Evolutionary conservation across 2,888 invertebrate genomes (phyloP).

Genomic region (Sinhomidia bicolor): DNA sequence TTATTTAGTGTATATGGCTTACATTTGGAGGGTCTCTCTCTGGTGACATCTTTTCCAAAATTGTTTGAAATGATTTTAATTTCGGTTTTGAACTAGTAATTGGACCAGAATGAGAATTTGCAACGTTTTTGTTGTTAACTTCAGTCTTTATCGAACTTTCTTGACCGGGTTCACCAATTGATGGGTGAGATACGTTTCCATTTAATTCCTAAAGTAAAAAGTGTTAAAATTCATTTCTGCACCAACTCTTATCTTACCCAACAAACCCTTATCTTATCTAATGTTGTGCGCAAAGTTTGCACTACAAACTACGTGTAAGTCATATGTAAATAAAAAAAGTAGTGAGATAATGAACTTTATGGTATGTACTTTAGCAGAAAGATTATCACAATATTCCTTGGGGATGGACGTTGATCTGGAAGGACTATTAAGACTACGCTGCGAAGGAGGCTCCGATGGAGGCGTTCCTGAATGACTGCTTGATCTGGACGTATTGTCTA

Average conservation of each 20-base stretch:
- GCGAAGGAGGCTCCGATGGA: constrained; percentile 76
- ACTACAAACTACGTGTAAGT: too few species aligned
- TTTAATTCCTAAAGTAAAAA: constrained; percentile 82
- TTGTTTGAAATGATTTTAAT: constrained; percentile 86
- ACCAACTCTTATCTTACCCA: too few species aligned
- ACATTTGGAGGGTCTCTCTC: constrained; percentile 83
- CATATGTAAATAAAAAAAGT: too few species aligned
- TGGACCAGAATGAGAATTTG: constrained; percentile 67
- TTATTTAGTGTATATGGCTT: too few species aligned
- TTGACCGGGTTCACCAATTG: constrained; percentile 62
- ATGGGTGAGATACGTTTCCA: constrained; percentile 82
- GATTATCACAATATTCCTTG: constrained; percentile 79
- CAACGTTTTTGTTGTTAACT: constrained; percentile 74
- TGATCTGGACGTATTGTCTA: constrained; percentile 78
- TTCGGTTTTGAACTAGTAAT: constrained; percentile 75
- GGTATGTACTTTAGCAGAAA: constrained; percentile 74
- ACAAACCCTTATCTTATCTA: too few species aligned
- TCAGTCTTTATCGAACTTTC: constrained; percentile 53
- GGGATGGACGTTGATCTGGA: constrained; percentile 70
- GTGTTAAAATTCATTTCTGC: neutral
- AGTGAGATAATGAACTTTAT: neutral
- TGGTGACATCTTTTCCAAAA: constrained; percentile 82
- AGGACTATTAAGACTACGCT: constrained; percentile 78
- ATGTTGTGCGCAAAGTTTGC: too few species aligned
- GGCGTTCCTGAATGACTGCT: constrained; percentile 78